Conservation (phyloP, 2,797 vertebrate genomes). For the Molothrus ater region DNA sequence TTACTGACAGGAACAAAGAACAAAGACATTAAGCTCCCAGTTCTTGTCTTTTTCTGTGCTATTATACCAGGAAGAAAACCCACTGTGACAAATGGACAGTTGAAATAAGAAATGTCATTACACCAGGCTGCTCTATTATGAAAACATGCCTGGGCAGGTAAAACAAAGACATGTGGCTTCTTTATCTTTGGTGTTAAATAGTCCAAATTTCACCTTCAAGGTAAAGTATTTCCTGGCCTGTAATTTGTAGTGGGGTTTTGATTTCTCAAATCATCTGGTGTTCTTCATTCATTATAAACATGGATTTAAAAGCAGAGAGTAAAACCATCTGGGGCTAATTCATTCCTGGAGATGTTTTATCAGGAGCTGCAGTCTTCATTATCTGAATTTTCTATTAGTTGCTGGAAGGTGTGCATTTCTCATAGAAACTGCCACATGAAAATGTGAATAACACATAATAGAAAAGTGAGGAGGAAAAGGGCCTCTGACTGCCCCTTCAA, state of each 20-base stretch:
- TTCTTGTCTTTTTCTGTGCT: neutral
- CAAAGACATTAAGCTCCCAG: neutral
- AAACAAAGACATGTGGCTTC: conserved; percentile 20
- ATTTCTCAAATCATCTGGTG: neutral
- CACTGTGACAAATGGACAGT: conserved; percentile 19
- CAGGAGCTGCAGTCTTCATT: conserved; percentile 31
- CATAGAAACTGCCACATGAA: neutral
- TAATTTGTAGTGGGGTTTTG: neutral
- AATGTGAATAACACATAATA: neutral
- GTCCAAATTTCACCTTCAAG: neutral
- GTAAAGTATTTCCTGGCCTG: neutral
- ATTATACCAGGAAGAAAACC: neutral
- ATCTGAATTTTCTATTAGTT: conserved; percentile 39
- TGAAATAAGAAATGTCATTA: neutral
- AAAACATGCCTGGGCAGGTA: neutral
- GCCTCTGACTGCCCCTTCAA: neutral
- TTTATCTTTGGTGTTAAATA: neutral
- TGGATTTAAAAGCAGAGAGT: conserved; percentile 14
- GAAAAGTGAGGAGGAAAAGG: neutral
- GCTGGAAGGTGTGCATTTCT: conserved; percentile 52
- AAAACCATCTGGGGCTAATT: conserved; percentile 1
- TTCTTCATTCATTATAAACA: neutral
- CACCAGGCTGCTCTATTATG: neutral
- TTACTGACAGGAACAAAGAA: neutral
- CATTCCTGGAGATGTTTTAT: conserved; percentile 25